Evolutionary conservation across 2,888 invertebrate genomes (phyloP).

Genomic region (Leptinotarsa peninsularis): DNA sequence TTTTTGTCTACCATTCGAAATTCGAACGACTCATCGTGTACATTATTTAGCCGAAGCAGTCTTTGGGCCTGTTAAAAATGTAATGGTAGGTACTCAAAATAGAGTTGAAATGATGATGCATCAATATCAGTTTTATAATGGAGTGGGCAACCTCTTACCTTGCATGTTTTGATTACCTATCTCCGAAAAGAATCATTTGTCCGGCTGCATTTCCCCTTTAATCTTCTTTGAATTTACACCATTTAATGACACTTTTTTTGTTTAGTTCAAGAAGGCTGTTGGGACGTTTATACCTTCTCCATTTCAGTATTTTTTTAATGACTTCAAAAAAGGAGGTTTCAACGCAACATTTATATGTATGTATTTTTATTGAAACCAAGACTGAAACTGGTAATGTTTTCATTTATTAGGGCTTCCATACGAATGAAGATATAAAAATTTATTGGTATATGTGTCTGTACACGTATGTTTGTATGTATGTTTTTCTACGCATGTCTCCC

Average conservation of each 20-base stretch:
- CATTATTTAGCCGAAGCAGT: conserved; percentile 10
- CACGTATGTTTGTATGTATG: no score
- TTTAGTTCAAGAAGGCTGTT: not conserved
- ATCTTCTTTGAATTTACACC: conserved; percentile 27
- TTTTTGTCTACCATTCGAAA: conserved; percentile 8
- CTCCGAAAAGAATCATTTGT: conserved; percentile 32
- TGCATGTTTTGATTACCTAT: conserved; percentile 38
- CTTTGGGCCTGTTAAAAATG: conserved; percentile 19
- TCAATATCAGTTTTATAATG: conserved; percentile 41
- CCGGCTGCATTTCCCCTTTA: conserved; percentile 31
- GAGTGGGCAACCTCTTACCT: conserved; percentile 34
- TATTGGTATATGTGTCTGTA: no score
- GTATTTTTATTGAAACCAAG: no score
- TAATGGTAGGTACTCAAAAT: conserved; percentile 35
- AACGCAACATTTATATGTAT: no score
- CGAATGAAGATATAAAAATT: no score
- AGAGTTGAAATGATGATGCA: conserved; percentile 37
- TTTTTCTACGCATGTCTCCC: no score
- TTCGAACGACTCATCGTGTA: conserved; percentile 7
- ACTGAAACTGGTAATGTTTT: no score
- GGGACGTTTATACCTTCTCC: not conserved
- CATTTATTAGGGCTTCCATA: no score
- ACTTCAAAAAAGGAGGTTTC: no score
- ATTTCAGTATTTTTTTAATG: not conserved
- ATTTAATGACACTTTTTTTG: conserved; percentile 16